phyloP scores from a whole-genome alignment of 2,113 vertebrate species.

The Chionodraco myersi region DNA sequence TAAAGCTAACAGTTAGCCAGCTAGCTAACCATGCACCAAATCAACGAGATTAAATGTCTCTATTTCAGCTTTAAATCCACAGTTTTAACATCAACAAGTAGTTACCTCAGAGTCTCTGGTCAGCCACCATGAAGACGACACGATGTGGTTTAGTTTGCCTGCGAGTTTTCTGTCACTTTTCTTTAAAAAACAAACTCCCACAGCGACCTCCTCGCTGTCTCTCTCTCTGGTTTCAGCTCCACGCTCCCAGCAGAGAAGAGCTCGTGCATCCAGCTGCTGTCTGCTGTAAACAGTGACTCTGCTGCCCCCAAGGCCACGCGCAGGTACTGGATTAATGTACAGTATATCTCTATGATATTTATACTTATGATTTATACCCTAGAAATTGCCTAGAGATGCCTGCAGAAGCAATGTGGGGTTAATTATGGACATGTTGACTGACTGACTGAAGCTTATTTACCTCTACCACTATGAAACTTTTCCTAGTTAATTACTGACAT shows the following conservation, averaged over 20 bases:
- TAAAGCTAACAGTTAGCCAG: conserved; percentile 72
- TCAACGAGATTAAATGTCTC: conserved; percentile 44
- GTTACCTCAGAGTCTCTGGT: not conserved
- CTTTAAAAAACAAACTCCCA: not conserved
- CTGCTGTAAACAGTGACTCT: conserved; percentile 69
- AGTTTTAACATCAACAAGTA: conserved; percentile 42
- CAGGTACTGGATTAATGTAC: conserved; percentile 14
- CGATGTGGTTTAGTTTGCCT: not conserved
- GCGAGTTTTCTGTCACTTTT: conserved; percentile 68
- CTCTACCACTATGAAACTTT: too few relatives aligned
- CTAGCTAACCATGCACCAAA: conserved; percentile 65
- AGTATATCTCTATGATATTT: too few relatives aligned
- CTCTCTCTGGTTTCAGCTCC: conserved; percentile 47
- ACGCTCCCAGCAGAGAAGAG: conserved; percentile 53
- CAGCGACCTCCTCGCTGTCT: conserved; percentile 44
- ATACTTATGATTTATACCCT: too few relatives aligned
- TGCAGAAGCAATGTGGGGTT: too few relatives aligned
- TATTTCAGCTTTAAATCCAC: conserved; percentile 13
- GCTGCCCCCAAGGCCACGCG: conserved; percentile 37
- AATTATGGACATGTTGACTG: too few relatives aligned
- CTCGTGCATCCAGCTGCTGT: conserved; percentile 65
- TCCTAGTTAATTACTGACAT: too few relatives aligned
- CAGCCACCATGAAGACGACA: conserved; percentile 12
- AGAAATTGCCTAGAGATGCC: too few relatives aligned
- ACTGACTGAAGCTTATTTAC: too few relatives aligned